Evolutionary conservation across 2,113 vertebrate species (phyloP), one percentile per base, ranked within the genome.

Genomic region (Columba janthina): DNA sequence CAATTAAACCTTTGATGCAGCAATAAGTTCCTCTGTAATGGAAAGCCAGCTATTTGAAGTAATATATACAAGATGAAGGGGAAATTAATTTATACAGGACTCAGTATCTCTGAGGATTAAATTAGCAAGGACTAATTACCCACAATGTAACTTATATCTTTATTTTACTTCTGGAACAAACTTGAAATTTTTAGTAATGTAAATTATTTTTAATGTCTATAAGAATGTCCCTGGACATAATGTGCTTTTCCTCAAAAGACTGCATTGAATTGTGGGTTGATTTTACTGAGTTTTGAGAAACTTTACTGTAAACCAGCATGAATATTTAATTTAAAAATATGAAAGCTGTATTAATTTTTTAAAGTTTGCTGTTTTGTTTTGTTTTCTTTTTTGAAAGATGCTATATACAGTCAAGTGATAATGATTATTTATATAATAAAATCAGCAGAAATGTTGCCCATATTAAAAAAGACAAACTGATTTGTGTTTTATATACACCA

Each of bases 1-100:
- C 97, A 97, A 96, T 97, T 95, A 97, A 98, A 95, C 65, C 96
- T 97, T 94, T 97, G 90, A 95, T 96, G 96, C 86, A 88, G 94
- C 95, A 96, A 44, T 97, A 97, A 98, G 94, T 95, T 89, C 88
- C 82, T 85, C 78, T 66, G 80, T 50, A 95, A 83, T 56, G 90
- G 94, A 97, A 98, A 97, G 93, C 81, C 82, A 96, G 94, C 82
- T 58, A 76, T 94, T 94, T 94, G 58, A 96, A 97, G 82, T 80
- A 92, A 89, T 60, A 76, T 87, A 86, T 25, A 64, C 36, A 66
- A 92, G 78, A 96, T 57, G 87, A 97, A 92, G 91, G 84, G 94
- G 72, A 28, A 71, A 95, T 95, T 91, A 90, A 96, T 81, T 89
- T 89, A 85, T 80, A 94, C 66, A 85, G 82, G 89, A 85, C 62